These are phyloP conservation scores for Desmophyllum pertusum DNA, from an alignment of 92 coral and sea anemone genomes.

Conservation along the genomic window DNA sequence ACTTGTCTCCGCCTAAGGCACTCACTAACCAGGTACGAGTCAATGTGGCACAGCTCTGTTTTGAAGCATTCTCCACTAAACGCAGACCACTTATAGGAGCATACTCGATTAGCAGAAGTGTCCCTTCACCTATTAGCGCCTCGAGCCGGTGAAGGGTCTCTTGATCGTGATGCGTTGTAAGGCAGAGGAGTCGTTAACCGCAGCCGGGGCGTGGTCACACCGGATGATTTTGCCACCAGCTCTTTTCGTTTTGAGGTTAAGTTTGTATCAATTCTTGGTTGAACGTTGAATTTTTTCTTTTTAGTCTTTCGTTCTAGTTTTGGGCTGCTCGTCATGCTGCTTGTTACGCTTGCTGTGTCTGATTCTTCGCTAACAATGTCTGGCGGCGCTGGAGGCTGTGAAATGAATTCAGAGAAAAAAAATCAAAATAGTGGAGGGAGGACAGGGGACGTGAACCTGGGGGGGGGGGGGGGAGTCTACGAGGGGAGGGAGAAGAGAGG, in stretches of 20 bases:
- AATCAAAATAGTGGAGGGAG: too few species aligned
- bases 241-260: conserved; percentile 27
- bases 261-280: conserved; percentile 37
- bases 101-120: neutral
- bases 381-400: conserved; percentile 1
- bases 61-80: neutral
- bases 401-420: neutral
- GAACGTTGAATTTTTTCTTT: conserved; percentile 15
- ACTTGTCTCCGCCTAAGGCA: neutral
- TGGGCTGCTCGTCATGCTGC: conserved; percentile 33
- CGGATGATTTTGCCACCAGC: conserved; percentile 11
- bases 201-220: conserved; percentile 8
- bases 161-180: conserved; percentile 27
- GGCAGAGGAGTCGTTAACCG: conserved; percentile 22
- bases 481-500: too few species aligned
- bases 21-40: neutral
- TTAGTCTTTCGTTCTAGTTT: conserved; percentile 22
- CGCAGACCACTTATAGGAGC: neutral
- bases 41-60: neutral
- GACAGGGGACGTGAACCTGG: too few species aligned
- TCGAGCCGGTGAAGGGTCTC: conserved; percentile 45
- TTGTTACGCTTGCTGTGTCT: conserved; percentile 43
- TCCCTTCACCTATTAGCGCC: conserved; percentile 11
- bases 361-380: conserved; percentile 30
- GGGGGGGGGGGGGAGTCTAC: too few species aligned